A percentile compares a stretch with the other conserved stretches of the same genome.
Conservation (phyloP, 2,888 invertebrate genomes). For the Megaustenia siamemsis region DNA sequence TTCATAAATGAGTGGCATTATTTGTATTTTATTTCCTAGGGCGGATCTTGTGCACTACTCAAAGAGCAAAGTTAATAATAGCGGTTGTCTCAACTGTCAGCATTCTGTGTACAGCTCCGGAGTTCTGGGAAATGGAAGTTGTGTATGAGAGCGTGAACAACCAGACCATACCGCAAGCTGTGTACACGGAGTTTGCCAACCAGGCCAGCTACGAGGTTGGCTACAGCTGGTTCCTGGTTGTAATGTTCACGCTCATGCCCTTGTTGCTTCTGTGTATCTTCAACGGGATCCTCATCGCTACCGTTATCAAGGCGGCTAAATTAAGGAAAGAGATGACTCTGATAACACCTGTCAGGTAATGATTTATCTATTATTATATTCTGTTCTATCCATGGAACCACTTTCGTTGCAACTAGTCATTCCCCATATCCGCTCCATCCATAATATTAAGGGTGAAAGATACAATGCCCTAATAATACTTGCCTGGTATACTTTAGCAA, state of each 20-base stretch:
- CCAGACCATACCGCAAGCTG: conserved; percentile 52
- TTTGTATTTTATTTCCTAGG: background rate
- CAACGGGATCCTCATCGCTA: conserved; percentile 86
- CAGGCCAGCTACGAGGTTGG: conserved; percentile 83
- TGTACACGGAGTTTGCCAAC: conserved; percentile 80
- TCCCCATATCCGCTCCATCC: no score
- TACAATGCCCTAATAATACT: no score
- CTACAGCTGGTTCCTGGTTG: conserved; percentile 84
- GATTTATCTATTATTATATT: no score
- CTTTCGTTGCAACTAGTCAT: no score
- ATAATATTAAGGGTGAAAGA: no score
- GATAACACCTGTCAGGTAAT: conserved; percentile 39
- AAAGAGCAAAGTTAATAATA: conserved; percentile 86
- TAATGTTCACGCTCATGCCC: conserved; percentile 83
- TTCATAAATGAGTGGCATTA: no score
- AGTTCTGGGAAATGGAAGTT: conserved; percentile 84
- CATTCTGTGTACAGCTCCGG: conserved; percentile 83
- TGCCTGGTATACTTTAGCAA: no score
- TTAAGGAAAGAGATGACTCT: conserved; percentile 65
- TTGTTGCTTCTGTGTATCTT: conserved; percentile 86
- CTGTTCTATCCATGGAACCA: no score
- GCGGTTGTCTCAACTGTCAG: conserved; percentile 83
- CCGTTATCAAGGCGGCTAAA: conserved; percentile 80
- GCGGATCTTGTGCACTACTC: conserved; percentile 82
- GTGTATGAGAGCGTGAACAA: conserved; percentile 35